Evolutionary conservation across 2,888 invertebrate species (phyloP).

Genomic region (Dryomyza anilis): DNA sequence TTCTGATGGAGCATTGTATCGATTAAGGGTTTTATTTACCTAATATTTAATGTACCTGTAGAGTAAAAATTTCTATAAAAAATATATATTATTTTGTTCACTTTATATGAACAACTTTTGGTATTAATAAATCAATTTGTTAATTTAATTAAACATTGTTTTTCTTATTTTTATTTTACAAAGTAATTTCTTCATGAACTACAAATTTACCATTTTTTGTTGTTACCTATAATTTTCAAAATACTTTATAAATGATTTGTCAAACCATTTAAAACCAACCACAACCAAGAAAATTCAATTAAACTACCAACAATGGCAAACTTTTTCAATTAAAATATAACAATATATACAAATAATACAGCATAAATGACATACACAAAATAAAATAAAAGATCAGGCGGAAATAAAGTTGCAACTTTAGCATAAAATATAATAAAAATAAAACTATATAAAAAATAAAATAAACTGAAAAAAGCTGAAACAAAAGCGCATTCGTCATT

Average conservation of each 20-base stretch:
- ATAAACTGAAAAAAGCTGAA: neutral
- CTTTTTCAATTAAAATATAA: slow-evolving; percentile 7
- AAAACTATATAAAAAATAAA: neutral
- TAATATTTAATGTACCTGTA: no score
- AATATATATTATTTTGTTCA: no score
- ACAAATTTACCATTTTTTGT: no score
- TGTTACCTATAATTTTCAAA: no score
- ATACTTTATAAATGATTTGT: neutral
- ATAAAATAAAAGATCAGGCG: neutral
- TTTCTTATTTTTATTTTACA: no score
- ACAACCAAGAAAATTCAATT: slow-evolving; percentile 3
- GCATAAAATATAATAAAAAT: neutral
- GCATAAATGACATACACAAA: neutral
- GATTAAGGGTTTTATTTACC: no score
- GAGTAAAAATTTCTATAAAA: no score
- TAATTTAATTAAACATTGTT: no score
- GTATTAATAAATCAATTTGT: no score
- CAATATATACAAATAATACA: neutral
- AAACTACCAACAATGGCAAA: neutral
- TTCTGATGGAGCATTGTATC: no score
- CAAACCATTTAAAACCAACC: neutral
- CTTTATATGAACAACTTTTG: no score
- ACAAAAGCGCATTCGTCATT: neutral
- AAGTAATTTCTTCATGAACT: no score
- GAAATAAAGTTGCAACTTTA: slow-evolving; percentile 8